Evolutionary conservation across 37 sponge, comb jelly and placozoan genomes (phyloP).

Genomic region (Amphimedon queenslandica): DNA sequence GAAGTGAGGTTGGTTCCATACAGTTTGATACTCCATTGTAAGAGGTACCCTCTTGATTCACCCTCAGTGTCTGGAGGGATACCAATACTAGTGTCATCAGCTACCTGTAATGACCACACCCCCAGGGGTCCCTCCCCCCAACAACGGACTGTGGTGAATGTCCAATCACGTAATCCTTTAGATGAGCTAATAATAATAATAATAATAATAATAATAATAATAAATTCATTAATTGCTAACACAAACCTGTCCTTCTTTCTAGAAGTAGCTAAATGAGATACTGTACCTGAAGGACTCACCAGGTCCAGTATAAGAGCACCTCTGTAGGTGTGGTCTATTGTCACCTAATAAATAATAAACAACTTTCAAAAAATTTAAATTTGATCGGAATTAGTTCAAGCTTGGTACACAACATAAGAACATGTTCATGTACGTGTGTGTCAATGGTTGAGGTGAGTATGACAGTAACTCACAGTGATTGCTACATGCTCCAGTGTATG

Average conservation of each 20-base stretch:
- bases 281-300: slow-evolving; percentile 40
- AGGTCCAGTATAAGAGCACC: slow-evolving; percentile 51
- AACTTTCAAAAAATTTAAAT: too few species aligned
- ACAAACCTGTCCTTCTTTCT: slow-evolving; percentile 48
- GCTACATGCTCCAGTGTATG: slow-evolving; percentile 65
- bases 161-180: slow-evolving; percentile 50
- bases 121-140: slow-evolving; percentile 54
- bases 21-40: slow-evolving; percentile 30
- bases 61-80: background rate
- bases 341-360: slow-evolving; percentile 31
- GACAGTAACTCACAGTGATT: slow-evolving; percentile 13
- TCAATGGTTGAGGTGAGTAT: too few species aligned
- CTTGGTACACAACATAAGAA: too few species aligned
- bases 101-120: background rate
- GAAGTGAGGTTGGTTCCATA: slow-evolving; percentile 28
- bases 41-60: slow-evolving; percentile 7
- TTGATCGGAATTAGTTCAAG: too few species aligned
- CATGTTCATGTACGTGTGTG: too few species aligned
- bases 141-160: slow-evolving; percentile 47
- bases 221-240: too few species aligned
- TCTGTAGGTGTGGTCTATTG: slow-evolving; percentile 28
- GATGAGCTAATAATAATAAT: slow-evolving; percentile 10
- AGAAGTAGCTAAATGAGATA: slow-evolving; percentile 32
- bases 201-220: too few species aligned
- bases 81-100: background rate